Base-by-base conservation (phyloP, 1,140 invertebrate genomes). In the Halesus radiatus region DNA sequence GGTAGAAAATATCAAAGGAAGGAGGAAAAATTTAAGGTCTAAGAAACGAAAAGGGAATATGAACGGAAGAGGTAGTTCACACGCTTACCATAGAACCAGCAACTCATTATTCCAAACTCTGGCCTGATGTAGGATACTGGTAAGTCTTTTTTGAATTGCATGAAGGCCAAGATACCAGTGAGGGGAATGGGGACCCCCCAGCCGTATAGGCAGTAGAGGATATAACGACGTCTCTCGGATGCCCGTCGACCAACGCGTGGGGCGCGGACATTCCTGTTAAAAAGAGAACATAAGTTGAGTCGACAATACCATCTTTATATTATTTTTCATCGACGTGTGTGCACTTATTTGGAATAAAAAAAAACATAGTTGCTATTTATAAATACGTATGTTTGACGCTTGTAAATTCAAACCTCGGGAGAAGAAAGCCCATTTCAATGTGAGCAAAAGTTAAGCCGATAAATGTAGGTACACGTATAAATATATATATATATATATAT, bases 181-280 rank as follows among this genome's bases (percentile, higher is more conserved):
- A 91, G 86, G 0, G 88, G 1, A 0, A 90, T 76, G 0, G 94
- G 91, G 20, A 91, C 87, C 0, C 93, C 93, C 94, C 94, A 95
- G 1, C 93, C 93, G 84, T 95, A 95, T 0, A 92, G 85, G 0
- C 92, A 94, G 84, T 95, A 95, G 74, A 92, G 83, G 0, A 91
- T 84, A 83, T 94, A 94, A 29, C 93, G 92, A 80, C 88, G 64
- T 6, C 64, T 68, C 64, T 68, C 64, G 3, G 64, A 37, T 8
- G 29, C 23, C 15, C 16, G 64, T 6, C 64, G 64, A 0, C 64
- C 64, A 37, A 15, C 16, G 10, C 29, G 64, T 8, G 64, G 64
- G 3, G 23, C 64, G 23, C 18, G 53, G 16, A 54, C 53, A 15
- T 54, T 54, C 6, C 10, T 60, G 23, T 60, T 60, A 23, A 13